Evolutionary conservation across 2,797 vertebrate species (phyloP).

Genomic region (Neopelma chrysocephalum): DNA sequence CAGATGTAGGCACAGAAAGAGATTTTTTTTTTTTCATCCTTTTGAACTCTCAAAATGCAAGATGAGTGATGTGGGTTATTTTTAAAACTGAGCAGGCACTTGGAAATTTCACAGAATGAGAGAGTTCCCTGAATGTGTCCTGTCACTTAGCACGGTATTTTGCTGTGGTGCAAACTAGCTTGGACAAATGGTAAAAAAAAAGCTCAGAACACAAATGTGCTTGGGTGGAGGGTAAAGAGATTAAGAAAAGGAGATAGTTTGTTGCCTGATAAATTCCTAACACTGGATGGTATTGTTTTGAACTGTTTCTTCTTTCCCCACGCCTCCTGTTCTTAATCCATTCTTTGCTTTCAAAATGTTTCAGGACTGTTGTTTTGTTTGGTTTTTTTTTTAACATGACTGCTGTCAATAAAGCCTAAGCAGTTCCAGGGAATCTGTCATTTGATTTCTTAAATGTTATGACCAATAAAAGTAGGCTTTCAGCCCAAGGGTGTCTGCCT

Average conservation of each 20-base stretch:
- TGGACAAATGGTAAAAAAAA: slow-evolving; percentile 45
- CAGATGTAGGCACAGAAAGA: neutral
- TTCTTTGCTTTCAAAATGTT: neutral
- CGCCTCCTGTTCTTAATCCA: neutral
- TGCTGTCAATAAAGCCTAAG: neutral
- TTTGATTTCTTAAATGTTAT: neutral
- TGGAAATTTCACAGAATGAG: slow-evolving; percentile 16
- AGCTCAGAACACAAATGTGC: slow-evolving; percentile 20
- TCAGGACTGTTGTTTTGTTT: neutral
- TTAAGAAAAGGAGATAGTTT: neutral
- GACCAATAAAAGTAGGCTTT: neutral
- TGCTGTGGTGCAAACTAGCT: neutral
- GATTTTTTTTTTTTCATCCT: neutral
- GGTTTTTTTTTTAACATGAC: neutral
- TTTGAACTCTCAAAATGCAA: neutral
- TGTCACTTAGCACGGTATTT: slow-evolving; percentile 29
- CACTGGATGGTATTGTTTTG: neutral
- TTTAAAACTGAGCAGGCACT: slow-evolving; percentile 23
- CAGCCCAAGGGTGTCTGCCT: neutral
- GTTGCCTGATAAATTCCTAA: neutral
- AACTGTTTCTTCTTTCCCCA: neutral
- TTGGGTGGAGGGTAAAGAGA: slow-evolving; percentile 15
- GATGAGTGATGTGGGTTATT: slow-evolving; percentile 23
- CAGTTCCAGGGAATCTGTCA: neutral
- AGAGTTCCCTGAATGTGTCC: slow-evolving; percentile 41